Base-by-base conservation (phyloP, 1,140 invertebrate species). In the Chlorops oryzae region DNA sequence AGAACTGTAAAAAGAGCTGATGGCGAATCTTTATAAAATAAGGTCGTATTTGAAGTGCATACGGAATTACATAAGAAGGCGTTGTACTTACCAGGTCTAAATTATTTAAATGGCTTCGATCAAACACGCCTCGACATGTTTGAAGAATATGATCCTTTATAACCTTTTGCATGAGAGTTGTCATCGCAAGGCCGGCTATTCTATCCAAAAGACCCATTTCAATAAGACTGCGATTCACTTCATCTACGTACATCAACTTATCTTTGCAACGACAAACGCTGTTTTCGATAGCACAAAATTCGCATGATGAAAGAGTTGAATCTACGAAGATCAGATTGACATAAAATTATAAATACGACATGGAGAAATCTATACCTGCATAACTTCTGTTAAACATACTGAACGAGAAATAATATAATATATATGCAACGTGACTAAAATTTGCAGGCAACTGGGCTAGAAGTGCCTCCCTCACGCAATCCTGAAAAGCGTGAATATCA, bases 111-210 rank as follows among this genome's bases (percentile, higher is more conserved):
- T 89, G 85, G 1, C 87, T 87, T 12, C 81, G 80, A 74, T 92
- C 87, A 75, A 91, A 92, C 53, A 83, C 87, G 43, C 86, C 86
- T 62, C 87, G 84, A 62, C 90, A 93, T 0, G 82, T 81, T 55
- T 82, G 82, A 59, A 82, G 80, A 7, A 94, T 85, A 61, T 93
- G 85, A 58, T 78, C 78, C 67, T 88, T 81, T 43, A 94, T 92
- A 58, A 85, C 80, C 53, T 83, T 72, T 62, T 91, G 86, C 41
- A 92, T 89, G 39, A 92, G 78, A 40, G 80, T 81, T 9, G 88
- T 91, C 7, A 93, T 74, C 5, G 88, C 82, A 66, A 88, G 85
- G 5, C 87, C 88, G 3, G 86, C 82, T 4, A 93, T 66, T 55
- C 85, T 78, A 67, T 92, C 88, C 12, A 93, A 73, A 41, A 94